phyloP scores from a whole-genome alignment of 2,888 invertebrate genomes.

The Axea sp. region DNA sequence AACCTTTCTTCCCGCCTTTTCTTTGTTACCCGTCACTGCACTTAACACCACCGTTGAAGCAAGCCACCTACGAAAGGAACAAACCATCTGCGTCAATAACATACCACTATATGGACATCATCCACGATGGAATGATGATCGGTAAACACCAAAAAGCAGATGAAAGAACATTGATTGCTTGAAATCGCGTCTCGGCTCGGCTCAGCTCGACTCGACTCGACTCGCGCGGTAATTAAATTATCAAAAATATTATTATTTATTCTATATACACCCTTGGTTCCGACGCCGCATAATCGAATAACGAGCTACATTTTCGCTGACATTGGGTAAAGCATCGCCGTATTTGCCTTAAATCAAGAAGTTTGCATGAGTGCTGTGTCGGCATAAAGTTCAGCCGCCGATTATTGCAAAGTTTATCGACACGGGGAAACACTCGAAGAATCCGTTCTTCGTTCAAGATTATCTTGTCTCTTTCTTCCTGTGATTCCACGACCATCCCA shows the following conservation, averaged over 20 bases:
- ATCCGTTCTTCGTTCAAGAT: conserved; percentile 38
- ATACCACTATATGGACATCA: conserved; percentile 65
- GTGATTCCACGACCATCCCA: conserved; percentile 80
- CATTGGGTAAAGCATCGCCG: conserved; percentile 13
- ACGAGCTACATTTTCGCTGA: conserved; percentile 52
- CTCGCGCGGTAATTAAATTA: no score
- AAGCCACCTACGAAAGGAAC: conserved; percentile 75
- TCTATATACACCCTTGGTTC: conserved; percentile 36
- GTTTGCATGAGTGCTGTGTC: conserved; percentile 16
- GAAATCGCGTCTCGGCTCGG: background rate
- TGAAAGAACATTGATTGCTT: conserved; percentile 46
- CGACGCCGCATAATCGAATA: conserved; percentile 1
- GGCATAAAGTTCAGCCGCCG: conserved; percentile 24
- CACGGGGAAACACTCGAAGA: conserved; percentile 22
- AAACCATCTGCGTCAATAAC: conserved; percentile 74
- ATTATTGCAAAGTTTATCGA: conserved; percentile 37
- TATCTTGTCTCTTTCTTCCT: conserved; percentile 76
- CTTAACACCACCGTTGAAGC: conserved; percentile 74
- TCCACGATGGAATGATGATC: no score
- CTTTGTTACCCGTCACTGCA: conserved; percentile 76
- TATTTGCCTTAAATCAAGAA: conserved; percentile 25
- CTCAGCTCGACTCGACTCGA: no score
- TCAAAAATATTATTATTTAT: conserved; percentile 62
- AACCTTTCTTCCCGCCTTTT: conserved; percentile 75
- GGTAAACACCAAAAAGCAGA: conserved; percentile 45